Evolutionary conservation across 2,888 invertebrate genomes (phyloP), one percentile per base, ranked within the genome.

Genomic region (Cephus pygmeus): DNA sequence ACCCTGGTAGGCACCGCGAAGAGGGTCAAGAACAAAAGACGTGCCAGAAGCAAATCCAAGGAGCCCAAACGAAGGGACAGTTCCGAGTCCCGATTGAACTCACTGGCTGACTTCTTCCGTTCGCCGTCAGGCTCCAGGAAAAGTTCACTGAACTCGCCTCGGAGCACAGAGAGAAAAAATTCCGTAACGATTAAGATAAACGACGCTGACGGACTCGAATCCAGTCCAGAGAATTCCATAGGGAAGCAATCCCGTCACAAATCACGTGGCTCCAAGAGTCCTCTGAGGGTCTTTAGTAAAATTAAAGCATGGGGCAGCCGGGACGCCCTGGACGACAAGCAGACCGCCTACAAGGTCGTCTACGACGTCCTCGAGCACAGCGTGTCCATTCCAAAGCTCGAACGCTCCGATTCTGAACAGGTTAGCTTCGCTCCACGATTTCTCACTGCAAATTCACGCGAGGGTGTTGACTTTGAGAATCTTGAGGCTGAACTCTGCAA

Each of bases 91-190:
- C 84, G 91, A 71, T 81, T 91, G 36, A 87, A 86, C 9, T 87
- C 89, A 11, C 79, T 91, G 11, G 88, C 91, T 11, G 91, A 90
- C 77, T 91, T 91, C 79, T 91, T 91, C 79, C 88, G 90, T 69
- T 91, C 91, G 74, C 91, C 91, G 0, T 89, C 91, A 35, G 90
- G 91, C 36, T 91, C 91, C 69, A 87, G 91, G 4, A 91, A 91
- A 75, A 86, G 91, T 77, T 91, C 91, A 4, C 80, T 90, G 23
- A 90, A 87, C 75, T 86, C 88, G n/a, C 84, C 88, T 11, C 82
- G 84, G 36, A 87, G 84, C 77, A 83, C 83, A 11, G 90, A 90
- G 31, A 80, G 87, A n/a, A 91, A 90, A 79, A 88, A 88, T 80
- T 88, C 88, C 31, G 84, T 88, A 11, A 85, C 88, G 6, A 88